Evolutionary conservation across 2,888 invertebrate genomes (phyloP).

Genomic region (Bugula neritina): DNA sequence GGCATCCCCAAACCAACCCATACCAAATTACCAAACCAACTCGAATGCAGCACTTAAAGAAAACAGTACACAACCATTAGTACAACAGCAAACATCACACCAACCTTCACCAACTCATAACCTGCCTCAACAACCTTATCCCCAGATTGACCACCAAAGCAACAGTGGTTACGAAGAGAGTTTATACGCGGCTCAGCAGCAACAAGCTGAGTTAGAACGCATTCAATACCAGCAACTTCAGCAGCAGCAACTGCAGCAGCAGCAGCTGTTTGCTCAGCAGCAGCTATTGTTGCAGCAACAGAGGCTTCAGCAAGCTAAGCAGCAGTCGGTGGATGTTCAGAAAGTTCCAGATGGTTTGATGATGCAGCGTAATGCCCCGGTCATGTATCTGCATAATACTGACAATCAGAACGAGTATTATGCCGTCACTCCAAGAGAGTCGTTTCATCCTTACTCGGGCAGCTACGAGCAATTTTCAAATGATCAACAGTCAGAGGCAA

Average conservation of each 20-base stretch:
- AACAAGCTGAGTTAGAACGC: neutral
- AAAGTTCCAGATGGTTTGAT: neutral
- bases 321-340: neutral
- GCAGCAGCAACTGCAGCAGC: constrained; percentile 24
- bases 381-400: neutral
- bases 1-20: no score
- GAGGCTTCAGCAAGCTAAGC: neutral
- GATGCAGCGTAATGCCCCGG: constrained; percentile 6
- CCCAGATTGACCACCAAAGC: neutral
- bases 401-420: constrained; percentile 1
- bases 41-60: no score
- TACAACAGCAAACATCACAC: no score
- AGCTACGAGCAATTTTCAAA: neutral
- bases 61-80: no score
- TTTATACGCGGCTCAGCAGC: neutral
- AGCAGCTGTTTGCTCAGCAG: constrained; percentile 22
- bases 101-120: no score
- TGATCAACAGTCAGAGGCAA: neutral
- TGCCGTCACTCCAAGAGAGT: constrained; percentile 8
- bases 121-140: neutral
- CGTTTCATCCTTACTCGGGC: constrained; percentile 5
- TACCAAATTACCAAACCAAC: no score
- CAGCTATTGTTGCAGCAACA: constrained; percentile 20
- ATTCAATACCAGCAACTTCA: constrained; percentile 4
- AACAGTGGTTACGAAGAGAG: neutral